A percentile compares a stretch with the other conserved stretches of the same genome.
Conservation (phyloP, 2,797 vertebrate genomes). For the Corythornis leucogaster region DNA sequence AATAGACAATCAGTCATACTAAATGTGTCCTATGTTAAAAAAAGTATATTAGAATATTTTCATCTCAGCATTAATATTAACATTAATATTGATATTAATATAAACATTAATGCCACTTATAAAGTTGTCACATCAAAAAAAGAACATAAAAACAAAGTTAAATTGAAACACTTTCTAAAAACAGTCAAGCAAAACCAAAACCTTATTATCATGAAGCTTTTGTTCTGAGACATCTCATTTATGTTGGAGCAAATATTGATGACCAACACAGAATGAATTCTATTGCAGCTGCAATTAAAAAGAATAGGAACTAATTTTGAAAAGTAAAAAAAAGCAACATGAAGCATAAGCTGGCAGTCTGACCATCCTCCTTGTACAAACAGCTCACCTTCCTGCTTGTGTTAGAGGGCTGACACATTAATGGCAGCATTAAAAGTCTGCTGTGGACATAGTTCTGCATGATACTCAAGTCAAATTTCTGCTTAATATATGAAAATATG, state of each 20-base stretch:
- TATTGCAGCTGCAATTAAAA: neutral
- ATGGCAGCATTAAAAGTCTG: neutral
- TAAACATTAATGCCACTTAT: neutral
- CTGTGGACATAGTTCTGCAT: rapidly evolving
- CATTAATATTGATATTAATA: too few relatives aligned
- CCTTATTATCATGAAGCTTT: neutral
- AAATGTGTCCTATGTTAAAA: neutral
- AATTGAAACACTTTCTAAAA: slow-evolving; percentile 20
- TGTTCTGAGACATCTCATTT: neutral
- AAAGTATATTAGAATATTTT: neutral
- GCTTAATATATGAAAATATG: neutral
- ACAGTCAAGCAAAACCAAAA: neutral
- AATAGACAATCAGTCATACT: neutral
- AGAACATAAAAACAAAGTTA: neutral
- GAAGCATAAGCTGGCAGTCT: neutral
- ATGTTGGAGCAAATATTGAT: neutral
- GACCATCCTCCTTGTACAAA: neutral
- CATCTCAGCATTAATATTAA: neutral
- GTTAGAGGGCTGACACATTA: neutral
- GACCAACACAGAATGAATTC: neutral
- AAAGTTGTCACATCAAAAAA: slow-evolving; percentile 15
- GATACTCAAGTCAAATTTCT: neutral
- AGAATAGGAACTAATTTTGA: neutral
- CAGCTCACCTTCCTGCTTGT: neutral
- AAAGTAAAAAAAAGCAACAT: too few relatives aligned